Evolutionary conservation across 1,140 invertebrate genomes (phyloP), one percentile per base, ranked within the genome.

Genomic region (Microplitis demolitor): DNA sequence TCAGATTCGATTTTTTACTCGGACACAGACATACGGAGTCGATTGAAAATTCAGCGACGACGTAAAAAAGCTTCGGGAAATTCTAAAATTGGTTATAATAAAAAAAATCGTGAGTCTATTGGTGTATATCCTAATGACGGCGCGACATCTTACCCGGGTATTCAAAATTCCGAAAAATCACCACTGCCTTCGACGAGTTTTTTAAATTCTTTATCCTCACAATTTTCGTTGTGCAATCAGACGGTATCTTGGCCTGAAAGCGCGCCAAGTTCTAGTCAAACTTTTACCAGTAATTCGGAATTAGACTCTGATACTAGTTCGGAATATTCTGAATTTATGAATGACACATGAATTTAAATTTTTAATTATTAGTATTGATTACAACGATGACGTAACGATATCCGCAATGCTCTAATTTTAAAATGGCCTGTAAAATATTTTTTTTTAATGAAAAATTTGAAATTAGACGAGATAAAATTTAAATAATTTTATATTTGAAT

Each of bases 291-390:
- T 50, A 86, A 86, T 45, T 84, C 85, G 0, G 87, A 86, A 37
- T 62, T 87, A 0, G 86, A 88, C 64, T 87, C 85, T 0, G 85
- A 87, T 45, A 85, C 84, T 0, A 87, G 85, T 53, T 84, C 84
- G 0, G 87, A 88, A 35, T 88, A 87, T 73, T 86, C 86, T 0
- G 87, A 88, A 69, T 87, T 88, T 51, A 83, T 78, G 1, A 85
- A 82, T 56, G 87, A 88, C 61, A 79, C 81, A 34, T 64, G 83
- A 4, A 85, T 83, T 45, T 45, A 72, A 9, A 24, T 39, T 60
- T 58, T 35, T 45, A 60, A 60, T 37, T 24, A 60, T 24, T 56
- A 45, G 39, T n/a, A 39, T 58, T 67, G 54, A 68, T 51, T 68
- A 62, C 33, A 56, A n/a, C 2, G 5, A 45, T 11, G 39, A 45